Evolutionary conservation across 2,888 invertebrate species (phyloP), one percentile per base, ranked within the genome.

Genomic region (Acrobasis consociella): DNA sequence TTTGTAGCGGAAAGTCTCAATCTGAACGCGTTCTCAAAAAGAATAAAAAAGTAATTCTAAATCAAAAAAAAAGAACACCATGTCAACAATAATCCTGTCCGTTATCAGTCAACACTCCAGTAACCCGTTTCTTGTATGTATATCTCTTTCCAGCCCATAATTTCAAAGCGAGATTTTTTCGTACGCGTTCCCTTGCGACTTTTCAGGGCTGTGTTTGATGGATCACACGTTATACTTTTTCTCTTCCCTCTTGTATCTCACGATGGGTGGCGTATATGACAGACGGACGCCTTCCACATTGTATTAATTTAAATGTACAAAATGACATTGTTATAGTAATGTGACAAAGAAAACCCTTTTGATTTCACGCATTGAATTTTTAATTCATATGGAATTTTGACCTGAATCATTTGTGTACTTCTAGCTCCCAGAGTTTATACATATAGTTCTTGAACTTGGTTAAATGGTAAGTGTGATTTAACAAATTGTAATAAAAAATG

Each of bases 161-260:
- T 51, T 59, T 62, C 58, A 49, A 42, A 51, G 31, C 17, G 37
- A 64, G 62, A 65, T 64, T 69, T 67, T 52, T 58, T 58, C 46
- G 52, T 62, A 39, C 50, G 42, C 38, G 56, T 67, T 65, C 67
- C 69, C 67, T 62, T 49, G 66, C 59, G 70, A 71, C 67, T 69
- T 66, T 67, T 64, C 63, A 66, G 65, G 63, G 64, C 64, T 68
- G 67, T 62, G 58, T 72, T 69, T 72, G 72, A 73, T 69, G 69
- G 69, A 73, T 73, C 70, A 71, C 67, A 62, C 65, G 69, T 66
- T 69, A n/a, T n/a, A 67, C 63, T 64, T 71, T 68, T 67, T 64
- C 63, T 66, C 69, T 58, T 67, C 63, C 62, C 62, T 63, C 60
- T 65, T 60, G 64, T 63, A 67, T 69, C 55, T 67, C 61, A 55